Evolutionary conservation across 1,140 invertebrate species (phyloP).

Genomic region (Drosophila repleta): DNA sequence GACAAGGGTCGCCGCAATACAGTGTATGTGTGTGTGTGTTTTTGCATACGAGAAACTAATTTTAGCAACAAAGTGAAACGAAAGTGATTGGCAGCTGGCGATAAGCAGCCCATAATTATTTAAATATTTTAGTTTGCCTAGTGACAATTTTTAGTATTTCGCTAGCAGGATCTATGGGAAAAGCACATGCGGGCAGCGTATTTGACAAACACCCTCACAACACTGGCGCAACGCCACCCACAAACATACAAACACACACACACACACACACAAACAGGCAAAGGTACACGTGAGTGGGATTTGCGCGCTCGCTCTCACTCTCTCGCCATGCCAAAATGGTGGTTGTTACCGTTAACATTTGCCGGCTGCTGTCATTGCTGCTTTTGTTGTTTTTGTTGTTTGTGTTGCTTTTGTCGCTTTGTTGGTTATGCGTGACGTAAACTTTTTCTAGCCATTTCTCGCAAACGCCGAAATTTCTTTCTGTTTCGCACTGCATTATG

Average conservation of each 20-base stretch:
- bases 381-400: slow-evolving; percentile 24
- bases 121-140: slow-evolving; percentile 27
- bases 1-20: slow-evolving; percentile 33
- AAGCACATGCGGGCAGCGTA: slow-evolving; percentile 42
- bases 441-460: slow-evolving; percentile 43
- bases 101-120: slow-evolving; percentile 22
- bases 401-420: slow-evolving; percentile 14
- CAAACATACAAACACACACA: slow-evolving; percentile 4
- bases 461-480: slow-evolving; percentile 1
- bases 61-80: slow-evolving; percentile 67
- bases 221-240: slow-evolving; percentile 6
- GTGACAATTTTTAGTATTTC: slow-evolving; percentile 12
- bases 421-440: slow-evolving; percentile 39
- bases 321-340: slow-evolving; percentile 41
- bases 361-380: slow-evolving; percentile 58
- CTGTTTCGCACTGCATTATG: slow-evolving; percentile 27
- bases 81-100: slow-evolving; percentile 57
- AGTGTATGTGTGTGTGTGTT: slow-evolving; percentile 24
- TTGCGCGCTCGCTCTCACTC: slow-evolving; percentile 26
- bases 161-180: slow-evolving; percentile 13
- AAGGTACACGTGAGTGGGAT: slow-evolving; percentile 33
- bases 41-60: slow-evolving; percentile 50
- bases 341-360: slow-evolving; percentile 68
- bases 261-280: background rate
- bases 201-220: slow-evolving; percentile 53